These are phyloP conservation scores for Mus pahari DNA, from an alignment of 2,113 vertebrate species.

Conservation along the genomic window DNA sequence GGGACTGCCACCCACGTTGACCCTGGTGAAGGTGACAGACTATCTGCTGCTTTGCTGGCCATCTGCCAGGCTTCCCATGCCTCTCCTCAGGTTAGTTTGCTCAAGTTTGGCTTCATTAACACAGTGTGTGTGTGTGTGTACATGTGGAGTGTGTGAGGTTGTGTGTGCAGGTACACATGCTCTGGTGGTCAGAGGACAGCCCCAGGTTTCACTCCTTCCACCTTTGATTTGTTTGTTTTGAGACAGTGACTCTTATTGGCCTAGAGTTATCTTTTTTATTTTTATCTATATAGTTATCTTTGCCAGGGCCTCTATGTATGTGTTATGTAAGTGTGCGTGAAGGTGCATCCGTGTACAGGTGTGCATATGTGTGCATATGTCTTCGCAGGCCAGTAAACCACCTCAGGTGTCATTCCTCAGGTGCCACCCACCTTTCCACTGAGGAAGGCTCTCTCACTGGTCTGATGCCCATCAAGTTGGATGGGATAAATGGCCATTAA, in stretches of 20 bases:
- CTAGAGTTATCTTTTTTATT: background rate
- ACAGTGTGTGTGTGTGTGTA: background rate
- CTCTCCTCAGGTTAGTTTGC: background rate
- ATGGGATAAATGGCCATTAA: background rate
- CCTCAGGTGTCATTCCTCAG: background rate
- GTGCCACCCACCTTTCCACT: background rate
- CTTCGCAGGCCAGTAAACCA: background rate
- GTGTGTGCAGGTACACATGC: background rate
- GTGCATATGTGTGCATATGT: background rate
- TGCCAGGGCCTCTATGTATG: background rate
- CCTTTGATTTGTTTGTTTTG: background rate
- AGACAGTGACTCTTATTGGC: background rate
- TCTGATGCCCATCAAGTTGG: background rate
- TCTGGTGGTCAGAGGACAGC: background rate
- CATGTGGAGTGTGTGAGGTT: too few species aligned
- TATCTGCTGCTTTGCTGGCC: too few species aligned
- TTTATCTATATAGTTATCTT: background rate
- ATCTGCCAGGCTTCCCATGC: too few species aligned
- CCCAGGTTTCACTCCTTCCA: background rate
- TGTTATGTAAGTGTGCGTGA: background rate
- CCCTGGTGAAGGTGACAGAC: fast-evolving
- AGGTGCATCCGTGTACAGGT: background rate
- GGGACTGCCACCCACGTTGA: fast-evolving
- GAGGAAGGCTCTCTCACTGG: background rate
- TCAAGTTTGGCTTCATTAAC: background rate